Base-by-base conservation (phyloP, 2,797 vertebrate genomes). In the Eutrigla gurnardus region DNA sequence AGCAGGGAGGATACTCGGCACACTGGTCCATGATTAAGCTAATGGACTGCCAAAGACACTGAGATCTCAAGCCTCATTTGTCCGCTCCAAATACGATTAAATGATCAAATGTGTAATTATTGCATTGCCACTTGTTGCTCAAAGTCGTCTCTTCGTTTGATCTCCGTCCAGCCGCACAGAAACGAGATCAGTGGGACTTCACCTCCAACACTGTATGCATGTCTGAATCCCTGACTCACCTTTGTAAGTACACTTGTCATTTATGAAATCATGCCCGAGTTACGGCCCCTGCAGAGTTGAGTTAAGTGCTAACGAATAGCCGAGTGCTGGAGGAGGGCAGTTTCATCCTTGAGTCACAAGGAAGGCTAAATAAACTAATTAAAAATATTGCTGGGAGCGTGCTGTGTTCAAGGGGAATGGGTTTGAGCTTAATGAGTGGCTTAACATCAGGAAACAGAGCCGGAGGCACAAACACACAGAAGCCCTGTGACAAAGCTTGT, bases 321-420 rank as follows among this genome's bases (percentile, higher is more conserved):
- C 61, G 75, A 86, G 79, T 88, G 82, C 55, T 73, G 71, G 80
- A 89, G 80, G 83, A 93, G 87, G 91, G 86, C 84, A 86, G 86
- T 73, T 84, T 89, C 83, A 88, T 92, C 83, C 87, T 86, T 88
- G 87, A 92, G 90, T 90, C 87, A 89, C 79, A 84, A 90, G 77
- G 84, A 91, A 84, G 85, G 86, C 91, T 92, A 92, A 92, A 93
- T 91, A 93, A 94, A 93, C 93, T 90, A 94, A 94, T 95, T 94
- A 93, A 90, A 92, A 93, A 87, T 87, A 92, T 93, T 86, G 86
- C 93, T 91, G 58, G 80, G 49, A 93, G 93, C 91, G 25, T 82
- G 91, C 89, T 88, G 88, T 83, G 88, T 94, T 92, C 85, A 93
- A 93, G 93, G 92, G 91, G 91, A 94, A 93, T 89, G 85, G 82